These are phyloP conservation scores for Antennarius striatus DNA, from an alignment of 2,113 vertebrate species.

Conservation along the genomic window DNA sequence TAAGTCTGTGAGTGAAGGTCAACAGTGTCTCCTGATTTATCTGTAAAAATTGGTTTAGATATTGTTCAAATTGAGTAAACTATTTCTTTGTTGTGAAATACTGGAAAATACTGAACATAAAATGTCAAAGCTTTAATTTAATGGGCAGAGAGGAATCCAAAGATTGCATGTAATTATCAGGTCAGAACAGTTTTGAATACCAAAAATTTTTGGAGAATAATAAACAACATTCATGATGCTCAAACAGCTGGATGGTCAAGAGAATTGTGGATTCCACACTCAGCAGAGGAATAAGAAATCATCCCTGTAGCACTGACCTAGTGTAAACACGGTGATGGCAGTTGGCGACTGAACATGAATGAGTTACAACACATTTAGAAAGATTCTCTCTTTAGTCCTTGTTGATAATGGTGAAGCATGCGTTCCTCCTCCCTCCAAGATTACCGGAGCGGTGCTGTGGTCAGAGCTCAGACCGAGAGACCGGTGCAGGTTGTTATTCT, in stretches of 20 bases:
- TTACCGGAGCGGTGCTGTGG: conserved; percentile 37
- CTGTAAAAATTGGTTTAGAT: conserved; percentile 13
- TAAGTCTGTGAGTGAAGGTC: no score
- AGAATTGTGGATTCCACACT: conserved; percentile 17
- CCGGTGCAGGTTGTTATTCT: conserved; percentile 66
- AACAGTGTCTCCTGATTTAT: background rate
- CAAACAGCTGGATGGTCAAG: conserved; percentile 48
- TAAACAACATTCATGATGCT: conserved; percentile 47
- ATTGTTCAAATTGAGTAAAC: no score
- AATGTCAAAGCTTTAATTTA: conserved; percentile 14
- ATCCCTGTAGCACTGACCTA: conserved; percentile 36
- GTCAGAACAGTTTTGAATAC: conserved; percentile 55
- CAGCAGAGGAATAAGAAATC: conserved; percentile 38
- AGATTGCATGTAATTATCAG: conserved; percentile 26
- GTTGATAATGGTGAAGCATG: conserved; percentile 36
- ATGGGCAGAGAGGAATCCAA: conserved; percentile 28
- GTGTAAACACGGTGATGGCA: conserved; percentile 63
- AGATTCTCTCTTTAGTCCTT: conserved; percentile 44
- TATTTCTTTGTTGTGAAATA: conserved; percentile 23
- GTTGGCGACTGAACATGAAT: conserved; percentile 49
- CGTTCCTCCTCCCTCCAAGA: conserved; percentile 28
- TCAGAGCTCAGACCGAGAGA: conserved; percentile 36
- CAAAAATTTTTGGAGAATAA: conserved; percentile 25
- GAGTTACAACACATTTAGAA: conserved; percentile 53
- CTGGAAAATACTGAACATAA: conserved; percentile 25